Evolutionary conservation across 1,140 invertebrate genomes (phyloP), one percentile per base, ranked within the genome.

Genomic region (Diploscapter pachys): DNA sequence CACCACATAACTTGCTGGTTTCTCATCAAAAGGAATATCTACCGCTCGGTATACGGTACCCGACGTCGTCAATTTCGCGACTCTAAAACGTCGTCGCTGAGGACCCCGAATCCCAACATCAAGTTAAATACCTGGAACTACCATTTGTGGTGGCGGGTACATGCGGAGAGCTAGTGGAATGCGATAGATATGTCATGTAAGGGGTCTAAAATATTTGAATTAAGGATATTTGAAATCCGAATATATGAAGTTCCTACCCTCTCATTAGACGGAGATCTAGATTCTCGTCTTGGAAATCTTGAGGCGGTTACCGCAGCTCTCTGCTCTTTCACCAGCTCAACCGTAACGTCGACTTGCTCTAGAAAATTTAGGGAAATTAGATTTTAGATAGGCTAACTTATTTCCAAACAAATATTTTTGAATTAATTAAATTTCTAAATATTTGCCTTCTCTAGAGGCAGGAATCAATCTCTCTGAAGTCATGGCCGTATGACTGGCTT

Each of bases 301-400:
- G 71, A 70, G 5, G 76, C 76, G 4, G 72, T 68, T 5, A 78
- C 76, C n/a, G 66, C 57, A 13, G 71, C 76, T n/a, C 75, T 78
- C 49, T 78, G 76, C 57, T 78, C 76, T 55, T 72, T 9, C 48
- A 70, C 71, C 71, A 78, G 66, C 49, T 78, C 76, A 6, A 78
- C 68, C 3, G 71, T 73, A 51, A 78, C 61, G 59, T 73, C 76
- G 13, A 73, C 71, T 48, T 52, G 69, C 8, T 61, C 72, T 4
- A 64, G 51, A 61, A 54, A n/a, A 73, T 31, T 50, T 4, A 52
- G 13, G 9, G n/a, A 51, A 11, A 48, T 73, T 52, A 48, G 64
- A 6, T 52, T 71, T 9, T 5, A 5, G 11, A 72, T 9, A n/a
- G 13, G 11, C 8, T 71, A 31, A 71, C 31, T 72, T 2, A 72